Conservation (phyloP, 2,797 vertebrate species). For the Dermochelys coriacea region DNA sequence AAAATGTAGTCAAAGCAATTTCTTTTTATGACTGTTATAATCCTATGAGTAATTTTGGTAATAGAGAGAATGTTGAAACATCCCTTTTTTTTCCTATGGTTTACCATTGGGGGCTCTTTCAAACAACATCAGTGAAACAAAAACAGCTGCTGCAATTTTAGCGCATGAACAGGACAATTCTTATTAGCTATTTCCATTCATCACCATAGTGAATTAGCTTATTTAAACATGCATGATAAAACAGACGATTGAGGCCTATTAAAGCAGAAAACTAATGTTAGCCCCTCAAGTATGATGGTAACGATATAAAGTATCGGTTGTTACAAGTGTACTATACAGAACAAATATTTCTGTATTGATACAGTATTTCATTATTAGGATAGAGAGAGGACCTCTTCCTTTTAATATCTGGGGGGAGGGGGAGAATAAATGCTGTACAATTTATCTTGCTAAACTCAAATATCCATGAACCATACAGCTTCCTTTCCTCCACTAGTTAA, state of each 20-base stretch:
- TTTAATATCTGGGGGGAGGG: neutral
- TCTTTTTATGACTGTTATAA: constrained; percentile 21
- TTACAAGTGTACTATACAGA: neutral
- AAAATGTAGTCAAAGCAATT: constrained; percentile 3
- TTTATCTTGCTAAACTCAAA: constrained; percentile 56
- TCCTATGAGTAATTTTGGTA: constrained; percentile 39
- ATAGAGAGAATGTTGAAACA: constrained; percentile 34
- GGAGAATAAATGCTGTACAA: neutral
- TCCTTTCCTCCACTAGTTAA: constrained; percentile 62
- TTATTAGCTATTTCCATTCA: constrained; percentile 50
- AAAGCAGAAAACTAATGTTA: neutral
- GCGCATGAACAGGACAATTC: constrained; percentile 16
- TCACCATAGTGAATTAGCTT: constrained; percentile 25
- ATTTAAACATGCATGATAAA: neutral
- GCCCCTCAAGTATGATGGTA: neutral
- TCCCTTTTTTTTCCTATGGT: constrained; percentile 11
- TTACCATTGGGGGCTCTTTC: constrained; percentile 41
- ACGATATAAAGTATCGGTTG: constrained; percentile 13
- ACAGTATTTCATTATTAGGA: constrained; percentile 33
- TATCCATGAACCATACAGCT: constrained; percentile 66
- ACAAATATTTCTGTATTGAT: neutral
- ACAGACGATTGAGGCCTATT: neutral
- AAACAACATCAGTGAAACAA: constrained; percentile 47
- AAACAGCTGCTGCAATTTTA: constrained; percentile 64
- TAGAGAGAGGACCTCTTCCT: no score